A percentile compares a stretch with the other conserved stretches of the same genome.
These are phyloP conservation scores for Agriopis leucophaearia DNA, from an alignment of 2,888 invertebrate genomes.

Conservation along the genomic window DNA sequence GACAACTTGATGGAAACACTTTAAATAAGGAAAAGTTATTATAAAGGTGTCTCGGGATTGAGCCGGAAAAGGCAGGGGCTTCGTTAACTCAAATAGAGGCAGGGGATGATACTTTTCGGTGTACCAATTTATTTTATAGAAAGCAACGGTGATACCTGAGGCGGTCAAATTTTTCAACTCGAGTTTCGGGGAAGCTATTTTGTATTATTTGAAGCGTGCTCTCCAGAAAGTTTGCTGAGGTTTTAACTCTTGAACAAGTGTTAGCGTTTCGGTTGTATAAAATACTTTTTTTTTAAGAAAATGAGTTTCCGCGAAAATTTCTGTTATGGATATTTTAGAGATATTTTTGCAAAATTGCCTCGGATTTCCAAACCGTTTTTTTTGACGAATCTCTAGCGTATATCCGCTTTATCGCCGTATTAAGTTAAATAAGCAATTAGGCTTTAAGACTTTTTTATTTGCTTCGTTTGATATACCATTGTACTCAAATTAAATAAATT, in stretches of 20 bases:
- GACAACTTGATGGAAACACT: conserved; percentile 47
- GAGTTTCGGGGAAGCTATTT: conserved; percentile 12
- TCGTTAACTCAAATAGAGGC: conserved; percentile 43
- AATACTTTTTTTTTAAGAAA: background rate
- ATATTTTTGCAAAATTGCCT: too few relatives aligned
- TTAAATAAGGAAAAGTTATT: conserved; percentile 47
- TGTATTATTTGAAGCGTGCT: conserved; percentile 19
- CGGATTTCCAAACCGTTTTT: too few relatives aligned
- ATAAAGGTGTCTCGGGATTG: conserved; percentile 41
- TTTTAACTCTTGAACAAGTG: conserved; percentile 9
- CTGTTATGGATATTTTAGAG: background rate
- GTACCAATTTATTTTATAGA: conserved; percentile 31
- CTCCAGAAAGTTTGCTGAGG: background rate
- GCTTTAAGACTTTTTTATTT: too few relatives aligned
- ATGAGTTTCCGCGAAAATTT: too few relatives aligned
- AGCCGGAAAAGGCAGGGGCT: conserved; percentile 41
- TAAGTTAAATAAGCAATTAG: too few relatives aligned
- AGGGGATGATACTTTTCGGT: conserved; percentile 34
- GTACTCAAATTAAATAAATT: too few relatives aligned
- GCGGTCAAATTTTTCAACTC: conserved; percentile 13
- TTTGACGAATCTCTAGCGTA: too few relatives aligned
- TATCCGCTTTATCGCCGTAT: too few relatives aligned
- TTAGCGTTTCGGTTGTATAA: background rate
- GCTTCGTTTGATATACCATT: too few relatives aligned
- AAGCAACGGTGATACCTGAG: conserved; percentile 10